Evolutionary conservation across 2,113 vertebrate species (phyloP).

Genomic region (Clarias gariepinus): DNA sequence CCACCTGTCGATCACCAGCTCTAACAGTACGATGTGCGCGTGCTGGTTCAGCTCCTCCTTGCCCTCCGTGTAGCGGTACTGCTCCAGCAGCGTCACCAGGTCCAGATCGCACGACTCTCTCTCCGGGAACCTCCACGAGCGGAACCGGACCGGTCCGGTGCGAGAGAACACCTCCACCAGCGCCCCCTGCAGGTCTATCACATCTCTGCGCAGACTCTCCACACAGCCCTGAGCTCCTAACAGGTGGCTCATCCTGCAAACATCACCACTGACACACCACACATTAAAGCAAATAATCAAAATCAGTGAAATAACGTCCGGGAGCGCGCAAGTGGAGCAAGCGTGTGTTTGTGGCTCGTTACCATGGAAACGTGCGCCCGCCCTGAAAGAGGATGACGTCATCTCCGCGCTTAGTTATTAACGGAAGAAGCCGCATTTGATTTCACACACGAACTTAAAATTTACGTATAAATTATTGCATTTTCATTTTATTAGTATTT

Average conservation of each 20-base stretch:
- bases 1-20: constrained; percentile 92
- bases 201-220: constrained; percentile 85
- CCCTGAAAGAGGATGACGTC: constrained; percentile 42
- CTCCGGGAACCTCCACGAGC: constrained; percentile 94
- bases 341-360: constrained; percentile 52
- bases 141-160: constrained; percentile 75
- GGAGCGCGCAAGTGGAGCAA: neutral
- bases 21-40: constrained; percentile 85
- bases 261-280: too few species aligned
- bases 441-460: neutral
- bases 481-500: neutral
- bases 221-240: constrained; percentile 82
- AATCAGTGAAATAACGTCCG: too few species aligned
- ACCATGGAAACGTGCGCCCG: constrained; percentile 55
- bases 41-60: constrained; percentile 83
- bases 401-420: constrained; percentile 46
- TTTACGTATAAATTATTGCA: neutral
- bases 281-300: too few species aligned
- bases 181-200: constrained; percentile 85
- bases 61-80: constrained; percentile 76
- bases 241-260: constrained; percentile 63
- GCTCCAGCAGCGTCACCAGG: constrained; percentile 78
- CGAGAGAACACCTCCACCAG: constrained; percentile 83
- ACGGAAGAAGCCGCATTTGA: constrained; percentile 60
- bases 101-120: constrained; percentile 84